A percentile compares a stretch with the other conserved stretches of the same genome.
These are phyloP conservation scores for Austrolebias charrua DNA, from an alignment of 2,797 vertebrate species.

Conservation along the genomic window DNA sequence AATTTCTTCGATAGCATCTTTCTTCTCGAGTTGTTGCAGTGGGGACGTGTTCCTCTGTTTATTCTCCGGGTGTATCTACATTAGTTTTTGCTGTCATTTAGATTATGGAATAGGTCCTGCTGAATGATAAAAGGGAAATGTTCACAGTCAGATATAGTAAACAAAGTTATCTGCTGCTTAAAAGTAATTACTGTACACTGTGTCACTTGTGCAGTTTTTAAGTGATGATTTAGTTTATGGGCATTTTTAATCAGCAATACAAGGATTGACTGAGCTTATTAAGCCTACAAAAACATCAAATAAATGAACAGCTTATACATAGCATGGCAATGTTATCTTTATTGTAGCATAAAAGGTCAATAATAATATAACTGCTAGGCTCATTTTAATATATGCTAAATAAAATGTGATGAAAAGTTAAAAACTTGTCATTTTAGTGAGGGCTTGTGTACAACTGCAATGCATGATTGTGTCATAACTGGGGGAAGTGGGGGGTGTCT, in stretches of 20 bases:
- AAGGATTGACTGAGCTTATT: neutral
- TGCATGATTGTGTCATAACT: no score
- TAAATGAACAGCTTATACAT: no score
- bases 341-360: no score
- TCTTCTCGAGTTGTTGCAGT: constrained; percentile 28
- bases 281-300: neutral
- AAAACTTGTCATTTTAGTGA: no score
- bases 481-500: no score
- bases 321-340: no score
- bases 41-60: constrained; percentile 42
- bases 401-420: no score
- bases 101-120: constrained; percentile 37
- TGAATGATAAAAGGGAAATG: constrained; percentile 38
- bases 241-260: constrained; percentile 13
- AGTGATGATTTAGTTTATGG: constrained; percentile 1
- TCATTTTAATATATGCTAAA: no score
- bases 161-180: constrained; percentile 35
- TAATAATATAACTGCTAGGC: no score
- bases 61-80: constrained; percentile 40
- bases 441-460: no score
- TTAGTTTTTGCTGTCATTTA: constrained; percentile 41
- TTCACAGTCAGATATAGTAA: constrained; percentile 36
- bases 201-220: constrained; percentile 26
- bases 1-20: constrained; percentile 30
- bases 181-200: constrained; percentile 48